These are phyloP conservation scores for Heterochromis multidens DNA, from an alignment of 2,113 vertebrate species.

Conservation along the genomic window DNA sequence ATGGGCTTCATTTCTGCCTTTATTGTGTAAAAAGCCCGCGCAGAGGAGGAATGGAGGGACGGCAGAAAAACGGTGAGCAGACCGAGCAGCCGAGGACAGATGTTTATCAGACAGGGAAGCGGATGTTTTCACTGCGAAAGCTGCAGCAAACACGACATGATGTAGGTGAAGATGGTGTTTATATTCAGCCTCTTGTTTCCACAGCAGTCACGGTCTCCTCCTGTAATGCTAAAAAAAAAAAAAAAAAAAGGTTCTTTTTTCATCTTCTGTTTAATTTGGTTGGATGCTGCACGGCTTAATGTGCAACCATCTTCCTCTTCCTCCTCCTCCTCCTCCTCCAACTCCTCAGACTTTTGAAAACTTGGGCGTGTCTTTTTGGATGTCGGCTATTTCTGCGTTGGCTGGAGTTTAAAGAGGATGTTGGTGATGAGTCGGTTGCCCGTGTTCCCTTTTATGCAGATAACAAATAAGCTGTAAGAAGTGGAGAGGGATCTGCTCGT, in stretches of 20 bases:
- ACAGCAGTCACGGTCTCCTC: background rate
- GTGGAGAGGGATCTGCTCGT: background rate
- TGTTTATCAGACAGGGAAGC: background rate
- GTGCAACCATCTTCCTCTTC: background rate
- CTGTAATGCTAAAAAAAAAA: background rate
- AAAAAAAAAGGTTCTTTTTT: background rate
- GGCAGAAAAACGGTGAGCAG: background rate
- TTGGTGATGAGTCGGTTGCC: background rate
- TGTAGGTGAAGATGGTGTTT: background rate
- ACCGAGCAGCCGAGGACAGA: slow-evolving; percentile 26
- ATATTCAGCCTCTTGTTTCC: background rate
- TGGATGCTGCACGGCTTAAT: slow-evolving; percentile 1
- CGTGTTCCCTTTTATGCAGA: background rate
- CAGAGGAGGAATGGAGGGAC: background rate
- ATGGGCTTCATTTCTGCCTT: background rate
- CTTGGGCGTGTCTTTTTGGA: slow-evolving; percentile 19
- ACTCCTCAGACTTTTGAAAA: slow-evolving; percentile 37
- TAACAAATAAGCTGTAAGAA: background rate
- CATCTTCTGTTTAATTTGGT: background rate
- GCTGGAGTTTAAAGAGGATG: background rate
- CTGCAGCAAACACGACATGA: background rate
- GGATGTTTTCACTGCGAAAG: background rate
- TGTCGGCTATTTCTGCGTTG: background rate
- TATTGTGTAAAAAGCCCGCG: no score
- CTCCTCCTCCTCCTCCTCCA: background rate